Evolutionary conservation across 2,888 invertebrate genomes (phyloP).

Genomic region (Stenotaenia linearis): DNA sequence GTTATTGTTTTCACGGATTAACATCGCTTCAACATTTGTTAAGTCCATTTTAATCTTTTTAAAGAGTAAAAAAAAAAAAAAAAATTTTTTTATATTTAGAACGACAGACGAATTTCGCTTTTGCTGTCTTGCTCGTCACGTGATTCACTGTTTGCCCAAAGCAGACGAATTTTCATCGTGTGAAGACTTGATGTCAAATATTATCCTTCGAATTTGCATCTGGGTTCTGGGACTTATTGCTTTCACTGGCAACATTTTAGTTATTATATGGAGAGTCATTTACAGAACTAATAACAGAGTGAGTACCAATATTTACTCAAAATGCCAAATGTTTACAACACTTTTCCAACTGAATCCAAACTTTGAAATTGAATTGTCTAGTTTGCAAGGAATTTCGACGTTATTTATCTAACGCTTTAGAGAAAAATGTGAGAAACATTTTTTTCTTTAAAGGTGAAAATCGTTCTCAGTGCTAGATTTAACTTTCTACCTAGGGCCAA

Average conservation of each 20-base stretch:
- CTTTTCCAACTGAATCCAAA: too few species aligned
- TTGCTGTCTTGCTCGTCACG: constrained; percentile 47
- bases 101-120: constrained; percentile 48
- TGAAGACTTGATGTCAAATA: constrained; percentile 49
- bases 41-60: constrained; percentile 38
- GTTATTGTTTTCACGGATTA: constrained; percentile 44
- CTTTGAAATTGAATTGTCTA: too few species aligned
- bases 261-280: constrained; percentile 47
- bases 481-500: not conserved
- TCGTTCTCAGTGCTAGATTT: not conserved
- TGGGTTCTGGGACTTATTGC: constrained; percentile 48
- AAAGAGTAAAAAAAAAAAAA: not conserved
- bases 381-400: too few species aligned
- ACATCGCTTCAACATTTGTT: constrained; percentile 42
- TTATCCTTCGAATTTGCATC: constrained; percentile 47
- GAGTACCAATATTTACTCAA: constrained; percentile 3
- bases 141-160: constrained; percentile 43
- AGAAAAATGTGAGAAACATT: not conserved
- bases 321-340: too few species aligned
- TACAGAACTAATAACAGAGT: constrained; percentile 50
- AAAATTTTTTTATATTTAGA: constrained; percentile 39
- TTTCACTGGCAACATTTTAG: constrained; percentile 47
- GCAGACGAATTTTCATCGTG: constrained; percentile 49
- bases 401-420: too few species aligned
- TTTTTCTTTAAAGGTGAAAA: not conserved